Evolutionary conservation across 2,113 vertebrate genomes (phyloP).

Genomic region (Cinclus mexicanus): DNA sequence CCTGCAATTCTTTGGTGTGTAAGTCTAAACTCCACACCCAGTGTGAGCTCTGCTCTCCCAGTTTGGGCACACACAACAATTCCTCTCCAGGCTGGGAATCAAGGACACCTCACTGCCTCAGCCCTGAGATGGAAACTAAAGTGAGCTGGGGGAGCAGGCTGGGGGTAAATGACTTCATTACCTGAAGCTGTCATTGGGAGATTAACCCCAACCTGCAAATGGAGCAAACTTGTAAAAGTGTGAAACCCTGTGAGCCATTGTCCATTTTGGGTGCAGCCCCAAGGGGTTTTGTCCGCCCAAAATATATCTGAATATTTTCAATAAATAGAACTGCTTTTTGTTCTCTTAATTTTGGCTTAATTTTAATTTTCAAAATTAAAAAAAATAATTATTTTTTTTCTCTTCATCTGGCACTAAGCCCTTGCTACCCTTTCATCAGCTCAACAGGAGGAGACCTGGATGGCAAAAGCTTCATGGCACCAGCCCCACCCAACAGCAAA

Average conservation of each 20-base stretch:
- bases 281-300: too few species aligned
- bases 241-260: accelerated
- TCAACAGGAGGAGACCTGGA: background rate
- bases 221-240: too few species aligned
- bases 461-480: background rate
- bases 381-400: too few species aligned
- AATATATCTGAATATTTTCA: too few species aligned
- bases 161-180: background rate
- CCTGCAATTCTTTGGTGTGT: accelerated
- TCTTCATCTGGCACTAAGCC: background rate
- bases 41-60: background rate
- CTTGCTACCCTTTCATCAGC: background rate
- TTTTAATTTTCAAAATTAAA: too few species aligned
- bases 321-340: too few species aligned
- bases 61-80: background rate
- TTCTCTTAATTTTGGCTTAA: background rate
- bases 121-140: background rate
- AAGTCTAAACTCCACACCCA: accelerated
- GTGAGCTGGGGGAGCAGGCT: background rate
- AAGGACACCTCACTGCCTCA: background rate
- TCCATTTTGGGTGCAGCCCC: background rate
- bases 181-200: background rate
- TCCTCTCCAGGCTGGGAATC: background rate
- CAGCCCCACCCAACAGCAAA: background rate
- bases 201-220: background rate